Evolutionary conservation across 2,113 vertebrate species (phyloP).

Genomic region (Megaptera novaeangliae): DNA sequence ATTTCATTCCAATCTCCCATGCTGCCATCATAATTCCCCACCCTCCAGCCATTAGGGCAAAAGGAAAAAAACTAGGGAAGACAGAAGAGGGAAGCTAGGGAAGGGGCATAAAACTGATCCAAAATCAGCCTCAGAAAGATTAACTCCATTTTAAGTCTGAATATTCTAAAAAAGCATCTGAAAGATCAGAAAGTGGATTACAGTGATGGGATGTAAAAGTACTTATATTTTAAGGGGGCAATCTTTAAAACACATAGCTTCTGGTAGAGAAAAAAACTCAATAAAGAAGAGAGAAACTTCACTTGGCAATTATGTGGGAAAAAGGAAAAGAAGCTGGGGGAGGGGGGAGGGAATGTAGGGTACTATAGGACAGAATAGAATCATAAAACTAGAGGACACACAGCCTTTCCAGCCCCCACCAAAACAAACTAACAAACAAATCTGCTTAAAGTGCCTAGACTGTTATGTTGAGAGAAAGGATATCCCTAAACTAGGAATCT

Average conservation of each 20-base stretch:
- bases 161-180: background rate
- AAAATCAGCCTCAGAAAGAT: background rate
- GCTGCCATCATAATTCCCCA: background rate
- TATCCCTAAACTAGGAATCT: background rate
- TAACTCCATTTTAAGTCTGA: background rate
- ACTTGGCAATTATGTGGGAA: background rate
- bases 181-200: background rate
- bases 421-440: background rate
- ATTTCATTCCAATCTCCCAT: background rate
- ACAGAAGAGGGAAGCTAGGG: background rate
- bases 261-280: background rate
- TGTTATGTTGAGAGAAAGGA: background rate
- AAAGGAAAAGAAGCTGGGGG: conserved; percentile 5
- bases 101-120: background rate
- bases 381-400: background rate
- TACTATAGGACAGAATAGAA: background rate
- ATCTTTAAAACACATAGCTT: background rate
- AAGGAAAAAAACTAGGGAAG: background rate
- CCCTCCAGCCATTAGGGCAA: background rate
- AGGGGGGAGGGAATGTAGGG: background rate
- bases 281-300: conserved; percentile 22
- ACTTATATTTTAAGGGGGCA: background rate
- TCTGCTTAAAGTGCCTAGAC: background rate
- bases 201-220: background rate
- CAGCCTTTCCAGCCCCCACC: background rate